Base-by-base conservation (phyloP, 2,888 invertebrate species). In the Noctua janthe region DNA sequence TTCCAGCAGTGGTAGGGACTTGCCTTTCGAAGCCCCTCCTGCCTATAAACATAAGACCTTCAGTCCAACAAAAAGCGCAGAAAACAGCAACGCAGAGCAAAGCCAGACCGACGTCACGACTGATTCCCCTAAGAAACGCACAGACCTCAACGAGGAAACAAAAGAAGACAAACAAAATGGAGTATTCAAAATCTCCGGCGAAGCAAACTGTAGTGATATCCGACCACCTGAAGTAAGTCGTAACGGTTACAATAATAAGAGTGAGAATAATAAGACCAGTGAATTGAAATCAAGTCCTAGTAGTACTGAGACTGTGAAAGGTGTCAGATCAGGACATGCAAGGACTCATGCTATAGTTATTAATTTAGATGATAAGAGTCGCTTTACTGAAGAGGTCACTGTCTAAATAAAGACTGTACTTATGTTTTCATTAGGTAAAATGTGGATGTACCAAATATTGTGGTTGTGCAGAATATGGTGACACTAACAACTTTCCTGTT, bases 321-420 rank as follows among this genome's bases (percentile, higher is more conserved):
- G 95, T 79, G 95, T 97, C 1, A 92, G 95, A 69, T 98, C 98
- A 15, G 98, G 98, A 0, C 98, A 98, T 90, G 98, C 98, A 23
- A 97, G 98, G 91, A 98, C 98, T 84, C 98, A 98, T 91, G 98
- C 98, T n/a, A 98, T 98, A 91, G 98, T 98, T 89, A 98, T 98
- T 88, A 98, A 98, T 94, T 95, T 98, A 90, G 98, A 98, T 92
- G 98, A 98, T 94, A 98, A 98, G 92, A 98, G 98, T 94, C 97
- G 98, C 90, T 98, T 98, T 94, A 98, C 98, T 70, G 98, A 98
- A 94, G 98, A 98, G 94, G 98, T 98, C 86, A 98, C 98, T 74
- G 98, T 98, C 90, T 98, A 97, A 93, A 83, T 87, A 75, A 92
- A 94, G 92, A 92, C 94, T 94, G 94, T 95, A 94, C 93, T 94